Evolutionary conservation across 2,888 invertebrate genomes (phyloP).

Genomic region (Marasmarcha lunaedactyla): DNA sequence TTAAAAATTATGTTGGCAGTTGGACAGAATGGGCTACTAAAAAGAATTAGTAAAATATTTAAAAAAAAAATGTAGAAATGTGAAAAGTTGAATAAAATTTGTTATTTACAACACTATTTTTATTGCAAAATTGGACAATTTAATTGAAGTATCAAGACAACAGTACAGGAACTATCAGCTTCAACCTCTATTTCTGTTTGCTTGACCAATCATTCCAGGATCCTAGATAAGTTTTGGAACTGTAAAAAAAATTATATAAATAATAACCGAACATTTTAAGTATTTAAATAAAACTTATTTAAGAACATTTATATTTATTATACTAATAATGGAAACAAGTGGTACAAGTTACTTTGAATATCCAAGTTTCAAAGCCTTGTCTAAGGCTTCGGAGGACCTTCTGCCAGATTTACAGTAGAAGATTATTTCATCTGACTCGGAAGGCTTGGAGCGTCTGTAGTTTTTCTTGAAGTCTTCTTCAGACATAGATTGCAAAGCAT

Average conservation of each 20-base stretch:
- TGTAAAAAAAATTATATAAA: constrained; percentile 36
- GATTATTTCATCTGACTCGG: constrained; percentile 43
- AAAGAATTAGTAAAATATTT: constrained; percentile 15
- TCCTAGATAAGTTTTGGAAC: constrained; percentile 57
- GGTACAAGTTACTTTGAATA: constrained; percentile 52
- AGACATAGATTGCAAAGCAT: constrained; percentile 40
- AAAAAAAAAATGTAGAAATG: constrained; percentile 1
- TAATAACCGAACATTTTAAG: too few relatives aligned
- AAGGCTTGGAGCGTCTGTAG: constrained; percentile 43
- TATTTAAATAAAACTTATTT: too few relatives aligned
- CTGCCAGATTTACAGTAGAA: constrained; percentile 56
- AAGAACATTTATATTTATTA: too few relatives aligned
- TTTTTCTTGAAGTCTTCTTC: constrained; percentile 44
- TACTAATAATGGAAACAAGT: too few relatives aligned
- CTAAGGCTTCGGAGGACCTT: constrained; percentile 42
- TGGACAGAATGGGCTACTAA: constrained; percentile 71
- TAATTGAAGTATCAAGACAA: not conserved
- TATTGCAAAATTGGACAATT: not conserved
- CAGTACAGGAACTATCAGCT: too few relatives aligned
- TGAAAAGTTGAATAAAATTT: too few relatives aligned
- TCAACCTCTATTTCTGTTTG: constrained; percentile 25
- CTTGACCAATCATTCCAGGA: constrained; percentile 63
- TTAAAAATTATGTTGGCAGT: constrained; percentile 70
- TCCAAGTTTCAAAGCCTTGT: constrained; percentile 52
- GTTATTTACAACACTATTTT: constrained; percentile 2